phyloP scores from a whole-genome alignment of 2,113 vertebrate genomes.

The Cariama cristata region DNA sequence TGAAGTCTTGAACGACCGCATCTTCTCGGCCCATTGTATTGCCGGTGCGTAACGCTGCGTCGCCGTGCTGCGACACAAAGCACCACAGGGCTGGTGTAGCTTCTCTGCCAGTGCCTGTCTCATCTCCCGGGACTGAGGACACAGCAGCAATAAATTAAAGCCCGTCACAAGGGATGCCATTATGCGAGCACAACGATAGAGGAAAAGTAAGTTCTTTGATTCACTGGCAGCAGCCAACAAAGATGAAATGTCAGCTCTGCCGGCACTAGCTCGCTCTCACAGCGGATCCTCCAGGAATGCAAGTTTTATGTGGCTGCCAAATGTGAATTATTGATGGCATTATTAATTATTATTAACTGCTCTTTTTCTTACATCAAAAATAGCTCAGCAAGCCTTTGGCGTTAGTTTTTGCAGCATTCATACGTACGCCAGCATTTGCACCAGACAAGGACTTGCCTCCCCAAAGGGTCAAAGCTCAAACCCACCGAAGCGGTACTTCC shows the following conservation, averaged over 20 bases:
- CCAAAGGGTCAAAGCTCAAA: background rate
- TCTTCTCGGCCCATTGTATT: background rate
- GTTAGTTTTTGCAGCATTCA: rapidly evolving
- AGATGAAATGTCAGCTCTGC: background rate
- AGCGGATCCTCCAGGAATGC: background rate
- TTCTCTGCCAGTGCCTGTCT: background rate
- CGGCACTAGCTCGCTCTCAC: background rate
- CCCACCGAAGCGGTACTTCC: background rate
- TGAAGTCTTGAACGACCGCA: rapidly evolving
- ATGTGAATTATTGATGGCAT: background rate
- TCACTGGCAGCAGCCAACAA: background rate
- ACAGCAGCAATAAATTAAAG: background rate
- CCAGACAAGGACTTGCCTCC: background rate
- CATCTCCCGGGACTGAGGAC: background rate
- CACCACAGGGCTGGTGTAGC: background rate
- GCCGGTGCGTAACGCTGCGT: background rate
- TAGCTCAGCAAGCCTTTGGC: background rate
- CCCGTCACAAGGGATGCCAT: background rate
- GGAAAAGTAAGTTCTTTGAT: background rate
- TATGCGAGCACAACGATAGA: rapidly evolving
- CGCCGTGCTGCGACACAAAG: background rate
- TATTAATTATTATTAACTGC: background rate
- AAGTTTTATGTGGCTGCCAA: background rate
- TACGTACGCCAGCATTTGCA: rapidly evolving
- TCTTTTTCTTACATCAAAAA: background rate